A percentile compares a stretch with the other conserved stretches of the same genome.
Conservation (phyloP, 2,113 vertebrate species). For the Pluvialis apricaria region DNA sequence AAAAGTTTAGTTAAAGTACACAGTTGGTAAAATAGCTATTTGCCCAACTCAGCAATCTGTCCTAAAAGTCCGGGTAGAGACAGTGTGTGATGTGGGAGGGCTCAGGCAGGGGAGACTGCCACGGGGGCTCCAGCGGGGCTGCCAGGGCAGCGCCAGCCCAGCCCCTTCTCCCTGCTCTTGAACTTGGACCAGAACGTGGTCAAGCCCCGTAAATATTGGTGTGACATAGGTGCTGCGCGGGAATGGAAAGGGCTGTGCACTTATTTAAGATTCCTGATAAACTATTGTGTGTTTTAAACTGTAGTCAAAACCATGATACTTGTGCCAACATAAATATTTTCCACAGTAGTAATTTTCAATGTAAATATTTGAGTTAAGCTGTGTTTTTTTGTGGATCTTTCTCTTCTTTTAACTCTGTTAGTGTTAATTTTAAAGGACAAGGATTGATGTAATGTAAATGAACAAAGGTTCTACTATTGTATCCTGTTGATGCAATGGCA, state of each 20-base stretch:
- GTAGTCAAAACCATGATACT: background rate
- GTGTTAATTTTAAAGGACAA: conserved; percentile 40
- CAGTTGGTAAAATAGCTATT: background rate
- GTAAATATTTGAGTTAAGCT: conserved; percentile 41
- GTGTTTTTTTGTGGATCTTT: background rate
- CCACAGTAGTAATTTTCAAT: conserved; percentile 36
- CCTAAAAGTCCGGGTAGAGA: background rate
- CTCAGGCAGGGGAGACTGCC: background rate
- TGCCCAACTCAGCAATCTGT: background rate
- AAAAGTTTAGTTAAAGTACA: background rate
- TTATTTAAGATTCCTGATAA: conserved; percentile 41
- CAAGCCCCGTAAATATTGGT: background rate
- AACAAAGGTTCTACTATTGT: background rate
- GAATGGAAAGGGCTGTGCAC: background rate
- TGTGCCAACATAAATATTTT: conserved; percentile 53
- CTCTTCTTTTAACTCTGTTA: background rate
- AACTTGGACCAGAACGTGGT: background rate
- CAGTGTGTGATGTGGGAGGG: fast-evolving
- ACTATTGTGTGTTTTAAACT: background rate
- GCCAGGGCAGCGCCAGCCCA: fast-evolving
- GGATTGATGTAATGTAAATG: conserved; percentile 31
- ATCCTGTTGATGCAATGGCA: background rate
- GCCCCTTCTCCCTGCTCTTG: background rate
- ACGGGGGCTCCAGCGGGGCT: fast-evolving
- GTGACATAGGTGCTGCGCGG: background rate